Conservation (phyloP, 2,888 invertebrate genomes). For the Aphelenchoides bicaudatus region DNA sequence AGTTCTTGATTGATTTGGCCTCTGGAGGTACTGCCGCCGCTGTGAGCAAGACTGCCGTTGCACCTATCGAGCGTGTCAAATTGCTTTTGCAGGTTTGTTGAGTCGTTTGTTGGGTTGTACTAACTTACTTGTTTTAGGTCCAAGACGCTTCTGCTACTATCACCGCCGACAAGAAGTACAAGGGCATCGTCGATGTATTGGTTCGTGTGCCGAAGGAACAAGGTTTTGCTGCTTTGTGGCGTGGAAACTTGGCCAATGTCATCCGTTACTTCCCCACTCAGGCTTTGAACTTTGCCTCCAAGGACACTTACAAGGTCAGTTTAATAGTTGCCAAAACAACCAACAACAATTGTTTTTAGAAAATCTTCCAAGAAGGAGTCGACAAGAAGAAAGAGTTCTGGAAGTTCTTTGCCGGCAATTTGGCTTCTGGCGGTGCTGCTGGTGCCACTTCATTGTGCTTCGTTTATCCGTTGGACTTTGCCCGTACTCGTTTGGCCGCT, state of each 20-base stretch:
- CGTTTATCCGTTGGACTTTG: slow-evolving; percentile 90
- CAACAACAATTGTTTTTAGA: slow-evolving; percentile 1
- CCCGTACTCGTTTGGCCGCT: slow-evolving; percentile 80
- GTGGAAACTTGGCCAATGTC: slow-evolving; percentile 61
- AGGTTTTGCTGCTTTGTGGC: slow-evolving; percentile 63
- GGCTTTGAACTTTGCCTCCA: slow-evolving; percentile 89
- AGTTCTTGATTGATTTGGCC: slow-evolving; percentile 54
- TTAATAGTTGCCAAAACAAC: slow-evolving; percentile 31
- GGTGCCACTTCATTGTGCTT: slow-evolving; percentile 89
- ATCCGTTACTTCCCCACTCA: slow-evolving; percentile 81
- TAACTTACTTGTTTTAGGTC: slow-evolving; percentile 48
- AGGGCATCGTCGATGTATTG: slow-evolving; percentile 58
- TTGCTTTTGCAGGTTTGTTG: slow-evolving; percentile 75
- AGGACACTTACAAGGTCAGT: slow-evolving; percentile 64
- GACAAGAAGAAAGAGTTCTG: slow-evolving; percentile 85
- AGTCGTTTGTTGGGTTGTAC: no score
- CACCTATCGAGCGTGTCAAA: slow-evolving; percentile 91
- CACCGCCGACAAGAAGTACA: slow-evolving; percentile 56
- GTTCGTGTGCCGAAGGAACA: slow-evolving; percentile 59
- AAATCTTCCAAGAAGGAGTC: slow-evolving; percentile 20
- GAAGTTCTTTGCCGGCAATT: slow-evolving; percentile 68
- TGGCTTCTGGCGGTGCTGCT: slow-evolving; percentile 87
- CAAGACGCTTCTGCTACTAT: slow-evolving; percentile 57
- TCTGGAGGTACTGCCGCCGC: slow-evolving; percentile 69
- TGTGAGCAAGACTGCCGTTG: slow-evolving; percentile 86